Percentiles rank a stretch among this genome's conserved stretches.
phyloP scores from a whole-genome alignment of 2,888 invertebrate genomes.

The Trachelus troglodyta region DNA sequence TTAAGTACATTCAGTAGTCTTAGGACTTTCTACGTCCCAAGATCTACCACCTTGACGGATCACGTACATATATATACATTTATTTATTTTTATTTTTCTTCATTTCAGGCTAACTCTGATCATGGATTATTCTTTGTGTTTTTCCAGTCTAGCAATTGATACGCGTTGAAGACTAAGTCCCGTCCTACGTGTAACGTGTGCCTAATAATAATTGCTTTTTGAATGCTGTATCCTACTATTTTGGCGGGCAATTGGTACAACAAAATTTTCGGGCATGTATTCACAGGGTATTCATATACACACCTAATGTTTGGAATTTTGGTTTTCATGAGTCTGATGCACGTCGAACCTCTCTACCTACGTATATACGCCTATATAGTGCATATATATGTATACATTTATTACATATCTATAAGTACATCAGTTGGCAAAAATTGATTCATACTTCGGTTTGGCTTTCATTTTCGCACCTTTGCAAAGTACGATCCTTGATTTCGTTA shows the following conservation, averaged over 20 bases:
- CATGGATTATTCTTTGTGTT: slow-evolving; percentile 20
- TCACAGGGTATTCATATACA: slow-evolving; percentile 8
- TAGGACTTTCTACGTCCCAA: not conserved
- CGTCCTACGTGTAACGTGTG: slow-evolving; percentile 22
- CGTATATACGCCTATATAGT: not conserved
- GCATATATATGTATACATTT: not conserved
- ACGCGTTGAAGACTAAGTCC: slow-evolving; percentile 24
- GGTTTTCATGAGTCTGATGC: slow-evolving; percentile 13
- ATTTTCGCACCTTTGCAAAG: not conserved
- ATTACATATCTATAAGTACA: not conserved
- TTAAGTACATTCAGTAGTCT: not conserved
- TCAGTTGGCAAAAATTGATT: not conserved
- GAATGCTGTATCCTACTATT: slow-evolving; percentile 22
- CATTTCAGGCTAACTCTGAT: slow-evolving; percentile 21
- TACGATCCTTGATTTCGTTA: not conserved
- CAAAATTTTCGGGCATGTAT: slow-evolving; percentile 24
- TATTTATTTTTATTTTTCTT: slow-evolving; percentile 6
- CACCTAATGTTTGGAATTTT: slow-evolving; percentile 15
- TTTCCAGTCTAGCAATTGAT: slow-evolving; percentile 23
- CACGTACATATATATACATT: not conserved
- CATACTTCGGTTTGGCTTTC: not conserved
- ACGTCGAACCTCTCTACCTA: not conserved
- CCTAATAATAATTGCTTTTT: slow-evolving; percentile 26
- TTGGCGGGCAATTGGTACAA: slow-evolving; percentile 24
- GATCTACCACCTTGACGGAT: not conserved